Conservation (phyloP, 2,888 invertebrate genomes). For the Flexamia atlantica region DNA sequence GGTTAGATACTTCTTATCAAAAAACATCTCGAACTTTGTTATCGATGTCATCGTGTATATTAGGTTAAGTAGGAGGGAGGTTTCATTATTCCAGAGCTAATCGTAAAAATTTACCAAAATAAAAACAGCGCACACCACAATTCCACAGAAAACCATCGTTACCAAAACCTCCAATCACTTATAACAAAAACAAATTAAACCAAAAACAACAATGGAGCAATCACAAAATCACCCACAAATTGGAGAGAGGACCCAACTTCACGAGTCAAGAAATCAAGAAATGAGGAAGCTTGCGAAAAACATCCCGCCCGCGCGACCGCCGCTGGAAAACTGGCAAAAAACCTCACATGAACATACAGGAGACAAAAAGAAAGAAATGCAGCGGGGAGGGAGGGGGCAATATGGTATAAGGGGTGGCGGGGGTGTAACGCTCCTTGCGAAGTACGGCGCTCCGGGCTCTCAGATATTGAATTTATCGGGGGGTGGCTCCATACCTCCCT, state of each 20-base stretch:
- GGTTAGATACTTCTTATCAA: not conserved
- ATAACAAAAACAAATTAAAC: no score
- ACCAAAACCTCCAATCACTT: no score
- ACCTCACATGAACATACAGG: constrained; percentile 67
- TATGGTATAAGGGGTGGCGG: constrained; percentile 67
- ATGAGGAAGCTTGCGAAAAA: not conserved
- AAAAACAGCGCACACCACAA: no score
- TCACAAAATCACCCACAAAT: not conserved
- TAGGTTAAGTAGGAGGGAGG: no score
- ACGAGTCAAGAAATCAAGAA: not conserved
- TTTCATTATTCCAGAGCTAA: no score
- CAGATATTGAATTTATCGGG: constrained; percentile 70
- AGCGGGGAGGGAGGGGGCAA: constrained; percentile 65
- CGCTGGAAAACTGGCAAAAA: constrained; percentile 70
- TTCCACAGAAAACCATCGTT: no score
- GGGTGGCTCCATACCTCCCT: constrained; percentile 65
- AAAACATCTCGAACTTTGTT: not conserved
- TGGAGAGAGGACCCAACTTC: not conserved
- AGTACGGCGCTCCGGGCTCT: constrained; percentile 59
- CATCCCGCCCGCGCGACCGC: constrained; percentile 63
- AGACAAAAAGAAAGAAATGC: constrained; percentile 68
- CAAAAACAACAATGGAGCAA: not conserved
- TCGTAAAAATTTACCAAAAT: no score
- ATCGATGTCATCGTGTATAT: not conserved
- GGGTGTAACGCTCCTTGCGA: constrained; percentile 65